Evolutionary conservation across 1,140 invertebrate genomes (phyloP).

Genomic region (Zaprionus africanus): DNA sequence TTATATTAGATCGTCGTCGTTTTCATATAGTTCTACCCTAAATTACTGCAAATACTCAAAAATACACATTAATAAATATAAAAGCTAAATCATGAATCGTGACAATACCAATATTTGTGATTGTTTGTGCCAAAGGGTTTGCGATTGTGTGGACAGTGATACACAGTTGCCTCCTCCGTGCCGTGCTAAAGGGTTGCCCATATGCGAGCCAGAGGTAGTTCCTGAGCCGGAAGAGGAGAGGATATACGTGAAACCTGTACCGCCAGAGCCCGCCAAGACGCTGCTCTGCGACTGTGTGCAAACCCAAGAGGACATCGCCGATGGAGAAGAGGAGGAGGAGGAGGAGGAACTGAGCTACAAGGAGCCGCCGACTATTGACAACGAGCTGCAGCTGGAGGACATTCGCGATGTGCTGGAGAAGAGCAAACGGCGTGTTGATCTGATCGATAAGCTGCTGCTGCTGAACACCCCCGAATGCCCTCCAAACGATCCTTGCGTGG

Average conservation of each 20-base stretch:
- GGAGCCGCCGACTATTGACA: not conserved
- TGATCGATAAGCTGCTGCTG: conserved; percentile 8
- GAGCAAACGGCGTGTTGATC: conserved; percentile 2
- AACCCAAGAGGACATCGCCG: not conserved
- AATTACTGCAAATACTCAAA: too few species aligned
- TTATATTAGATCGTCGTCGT: too few species aligned
- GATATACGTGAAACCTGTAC: not conserved
- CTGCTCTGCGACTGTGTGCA: conserved; percentile 14
- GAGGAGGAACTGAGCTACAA: conserved; percentile 6
- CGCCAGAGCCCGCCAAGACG: not conserved
- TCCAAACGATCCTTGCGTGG: conserved; percentile 1
- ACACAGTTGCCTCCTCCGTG: not conserved
- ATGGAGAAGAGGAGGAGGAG: not conserved
- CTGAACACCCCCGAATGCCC: conserved; percentile 38
- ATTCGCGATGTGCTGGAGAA: conserved; percentile 29
- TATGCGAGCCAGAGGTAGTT: conserved; percentile 11
- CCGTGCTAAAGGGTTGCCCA: conserved; percentile 28
- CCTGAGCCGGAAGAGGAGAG: not conserved
- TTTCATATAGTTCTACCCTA: too few species aligned
- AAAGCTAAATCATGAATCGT: too few species aligned
- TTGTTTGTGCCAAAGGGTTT: too few species aligned
- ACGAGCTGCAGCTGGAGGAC: conserved; percentile 16
- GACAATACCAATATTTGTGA: too few species aligned
- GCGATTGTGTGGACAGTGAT: too few species aligned
- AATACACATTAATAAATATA: too few species aligned